Percentiles rank a stretch among this genome's conserved stretches.
Evolutionary conservation across 2,888 invertebrate genomes (phyloP).

Genomic region (Torymus aiolomorphi): DNA sequence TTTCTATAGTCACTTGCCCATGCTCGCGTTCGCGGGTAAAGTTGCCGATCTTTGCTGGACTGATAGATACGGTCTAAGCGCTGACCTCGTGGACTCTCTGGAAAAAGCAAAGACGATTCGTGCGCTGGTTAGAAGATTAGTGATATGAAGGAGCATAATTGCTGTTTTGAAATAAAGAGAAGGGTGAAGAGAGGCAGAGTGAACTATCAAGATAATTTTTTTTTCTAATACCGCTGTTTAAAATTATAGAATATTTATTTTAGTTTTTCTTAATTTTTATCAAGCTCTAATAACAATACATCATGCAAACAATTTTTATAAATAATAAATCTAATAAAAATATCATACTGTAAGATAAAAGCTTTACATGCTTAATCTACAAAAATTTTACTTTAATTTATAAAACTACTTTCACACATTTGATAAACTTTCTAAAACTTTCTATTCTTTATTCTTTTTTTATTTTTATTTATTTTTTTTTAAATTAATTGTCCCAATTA

Average conservation of each 20-base stretch:
- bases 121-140: slow-evolving; percentile 40
- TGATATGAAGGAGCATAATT: neutral
- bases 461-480: no score
- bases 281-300: no score
- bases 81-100: slow-evolving; percentile 88
- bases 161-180: slow-evolving; percentile 23
- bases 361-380: no score
- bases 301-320: neutral
- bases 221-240: neutral
- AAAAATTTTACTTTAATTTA: no score
- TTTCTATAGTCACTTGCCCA: slow-evolving; percentile 76
- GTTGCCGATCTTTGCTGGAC: slow-evolving; percentile 90
- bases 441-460: no score
- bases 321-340: neutral
- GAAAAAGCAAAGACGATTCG: slow-evolving; percentile 60
- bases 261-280: no score
- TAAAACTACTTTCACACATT: no score
- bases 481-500: no score
- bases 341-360: neutral
- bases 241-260: no score
- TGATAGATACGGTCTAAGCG: slow-evolving; percentile 84
- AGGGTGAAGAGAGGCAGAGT: slow-evolving; percentile 6
- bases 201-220: slow-evolving; percentile 2
- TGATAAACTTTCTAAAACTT: no score
- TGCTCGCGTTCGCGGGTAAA: slow-evolving; percentile 89